Percentiles rank a stretch among this genome's conserved stretches.
phyloP scores from a whole-genome alignment of 2,797 vertebrate species.

The Xiphophorus birchmanni region DNA sequence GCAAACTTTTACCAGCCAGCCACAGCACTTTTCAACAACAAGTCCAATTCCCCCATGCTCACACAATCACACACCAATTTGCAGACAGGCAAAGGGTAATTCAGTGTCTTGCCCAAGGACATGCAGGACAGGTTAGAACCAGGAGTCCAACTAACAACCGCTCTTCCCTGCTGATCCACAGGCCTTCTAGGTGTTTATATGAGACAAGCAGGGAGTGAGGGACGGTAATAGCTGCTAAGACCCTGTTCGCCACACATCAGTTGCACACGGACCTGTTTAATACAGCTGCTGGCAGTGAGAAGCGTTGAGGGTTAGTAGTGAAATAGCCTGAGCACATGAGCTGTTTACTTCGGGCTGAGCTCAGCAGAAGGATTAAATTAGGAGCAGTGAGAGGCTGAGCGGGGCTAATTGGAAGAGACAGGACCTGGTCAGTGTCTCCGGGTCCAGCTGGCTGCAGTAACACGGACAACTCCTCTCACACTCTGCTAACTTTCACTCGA shows the following conservation, averaged over 20 bases:
- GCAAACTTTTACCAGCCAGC: background rate
- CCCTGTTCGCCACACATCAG: background rate
- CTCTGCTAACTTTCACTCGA: background rate
- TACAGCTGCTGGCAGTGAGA: constrained; percentile 8
- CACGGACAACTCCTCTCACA: constrained; percentile 18
- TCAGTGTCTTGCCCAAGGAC: background rate
- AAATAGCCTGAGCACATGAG: constrained; percentile 49
- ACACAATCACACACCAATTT: background rate
- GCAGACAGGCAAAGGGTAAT: background rate
- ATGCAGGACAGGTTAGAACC: background rate
- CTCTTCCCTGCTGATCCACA: constrained; percentile 2
- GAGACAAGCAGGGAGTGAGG: background rate
- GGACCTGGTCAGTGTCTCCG: constrained; percentile 63
- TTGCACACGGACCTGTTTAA: constrained; percentile 9
- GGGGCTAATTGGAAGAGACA: constrained; percentile 72
- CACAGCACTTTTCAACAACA: background rate
- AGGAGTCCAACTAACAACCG: background rate
- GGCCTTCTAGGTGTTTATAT: background rate
- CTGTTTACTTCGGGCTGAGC: constrained; percentile 53
- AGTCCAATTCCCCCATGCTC: background rate
- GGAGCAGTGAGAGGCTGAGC: constrained; percentile 49
- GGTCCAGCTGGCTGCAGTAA: constrained; percentile 44
- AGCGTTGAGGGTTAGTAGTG: constrained; percentile 37
- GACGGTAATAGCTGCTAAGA: background rate
- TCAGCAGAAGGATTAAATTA: constrained; percentile 70